These are phyloP conservation scores for Urocynchramus pylzowi DNA, from an alignment of 2,113 vertebrate genomes.

Conservation along the genomic window DNA sequence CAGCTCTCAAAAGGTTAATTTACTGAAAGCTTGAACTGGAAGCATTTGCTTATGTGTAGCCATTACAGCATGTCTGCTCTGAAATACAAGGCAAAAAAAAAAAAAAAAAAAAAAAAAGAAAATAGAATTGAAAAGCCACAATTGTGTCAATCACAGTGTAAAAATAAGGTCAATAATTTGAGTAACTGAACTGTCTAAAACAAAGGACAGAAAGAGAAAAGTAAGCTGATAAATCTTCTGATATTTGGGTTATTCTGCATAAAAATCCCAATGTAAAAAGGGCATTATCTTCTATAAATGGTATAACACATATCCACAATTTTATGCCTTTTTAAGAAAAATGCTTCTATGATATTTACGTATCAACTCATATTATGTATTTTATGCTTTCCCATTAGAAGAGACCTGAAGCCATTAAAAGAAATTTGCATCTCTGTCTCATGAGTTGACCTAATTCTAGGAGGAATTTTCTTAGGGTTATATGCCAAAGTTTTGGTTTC, in stretches of 20 bases:
- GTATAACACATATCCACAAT: rapidly evolving
- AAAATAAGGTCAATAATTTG: neutral
- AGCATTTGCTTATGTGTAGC: neutral
- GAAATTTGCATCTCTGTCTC: neutral
- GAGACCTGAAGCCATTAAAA: neutral
- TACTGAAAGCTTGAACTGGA: neutral
- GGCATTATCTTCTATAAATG: neutral
- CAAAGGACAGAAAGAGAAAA: neutral
- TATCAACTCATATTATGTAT: neutral
- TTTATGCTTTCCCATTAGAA: neutral
- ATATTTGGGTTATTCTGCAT: neutral
- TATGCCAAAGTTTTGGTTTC: neutral
- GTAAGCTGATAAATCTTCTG: neutral
- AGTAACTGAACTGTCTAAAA: neutral
- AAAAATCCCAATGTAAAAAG: neutral
- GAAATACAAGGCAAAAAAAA: neutral
- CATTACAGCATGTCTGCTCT: neutral
- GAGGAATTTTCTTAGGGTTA: neutral
- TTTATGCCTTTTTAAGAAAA: neutral
- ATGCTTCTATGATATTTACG: neutral
- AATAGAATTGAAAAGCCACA: neutral
- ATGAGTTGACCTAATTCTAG: neutral
- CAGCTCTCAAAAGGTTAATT: neutral
- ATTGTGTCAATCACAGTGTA: neutral
- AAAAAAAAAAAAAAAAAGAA: neutral